Conservation (phyloP, 2,113 vertebrate species). For the Cepphus grylle region DNA sequence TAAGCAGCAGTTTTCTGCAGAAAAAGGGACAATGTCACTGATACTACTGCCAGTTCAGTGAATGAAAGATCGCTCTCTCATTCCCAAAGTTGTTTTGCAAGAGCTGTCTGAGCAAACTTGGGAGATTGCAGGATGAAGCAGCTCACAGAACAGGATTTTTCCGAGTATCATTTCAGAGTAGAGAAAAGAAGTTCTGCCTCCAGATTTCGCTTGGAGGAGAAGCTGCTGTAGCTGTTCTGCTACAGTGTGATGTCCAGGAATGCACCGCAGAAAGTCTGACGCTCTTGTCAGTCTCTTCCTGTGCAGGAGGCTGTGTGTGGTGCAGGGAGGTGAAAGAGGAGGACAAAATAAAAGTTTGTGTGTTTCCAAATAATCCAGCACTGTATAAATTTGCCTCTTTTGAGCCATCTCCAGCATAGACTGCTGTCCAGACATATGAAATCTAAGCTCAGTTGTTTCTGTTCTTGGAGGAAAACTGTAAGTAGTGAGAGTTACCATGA, state of each 20-base stretch:
- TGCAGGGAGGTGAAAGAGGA: not conserved
- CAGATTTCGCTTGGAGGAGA: not conserved
- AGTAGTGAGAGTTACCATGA: not conserved
- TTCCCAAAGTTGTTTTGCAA: not conserved
- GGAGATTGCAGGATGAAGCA: not conserved
- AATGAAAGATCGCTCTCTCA: not conserved
- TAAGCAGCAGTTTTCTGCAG: not conserved
- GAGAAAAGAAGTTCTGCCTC: not conserved
- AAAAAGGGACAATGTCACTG: not conserved
- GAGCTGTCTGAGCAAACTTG: not conserved
- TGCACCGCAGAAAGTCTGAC: not conserved
- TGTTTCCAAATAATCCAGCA: not conserved
- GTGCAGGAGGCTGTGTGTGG: not conserved
- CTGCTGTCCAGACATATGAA: not conserved
- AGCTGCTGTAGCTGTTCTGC: not conserved
- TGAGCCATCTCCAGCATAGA: not conserved
- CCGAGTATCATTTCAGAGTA: not conserved
- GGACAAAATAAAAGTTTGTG: accelerated
- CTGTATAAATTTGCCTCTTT: not conserved
- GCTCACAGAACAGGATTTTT: not conserved
- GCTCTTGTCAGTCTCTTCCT: not conserved
- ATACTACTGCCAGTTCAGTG: not conserved
- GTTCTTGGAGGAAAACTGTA: not conserved
- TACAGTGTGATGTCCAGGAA: not conserved
- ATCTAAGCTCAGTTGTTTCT: not conserved